Conservation (phyloP, 2,113 vertebrate genomes). For the Nycticebus coucang region DNA sequence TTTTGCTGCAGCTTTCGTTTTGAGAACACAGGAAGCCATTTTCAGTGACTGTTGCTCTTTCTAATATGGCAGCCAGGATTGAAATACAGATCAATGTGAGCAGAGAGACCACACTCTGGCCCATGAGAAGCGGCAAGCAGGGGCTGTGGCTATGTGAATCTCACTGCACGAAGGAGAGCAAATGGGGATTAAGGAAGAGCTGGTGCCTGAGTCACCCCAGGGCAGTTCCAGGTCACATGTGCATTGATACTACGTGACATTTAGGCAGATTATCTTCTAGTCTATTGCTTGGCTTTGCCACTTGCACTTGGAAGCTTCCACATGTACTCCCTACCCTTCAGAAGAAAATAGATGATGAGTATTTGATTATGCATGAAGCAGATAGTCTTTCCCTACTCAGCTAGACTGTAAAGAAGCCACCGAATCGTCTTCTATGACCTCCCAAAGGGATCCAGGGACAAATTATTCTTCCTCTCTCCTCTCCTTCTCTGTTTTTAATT, state of each 20-base stretch:
- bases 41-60: background rate
- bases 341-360: slow-evolving; percentile 84
- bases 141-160: background rate
- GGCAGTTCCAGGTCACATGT: slow-evolving; percentile 84
- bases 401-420: slow-evolving; percentile 40
- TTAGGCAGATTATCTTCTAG: slow-evolving; percentile 85
- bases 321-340: slow-evolving; percentile 80
- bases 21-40: background rate
- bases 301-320: slow-evolving; percentile 72
- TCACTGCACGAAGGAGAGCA: slow-evolving; percentile 56
- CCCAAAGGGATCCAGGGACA: background rate
- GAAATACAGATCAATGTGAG: background rate
- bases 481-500: background rate
- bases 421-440: background rate
- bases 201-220: slow-evolving; percentile 84
- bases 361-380: slow-evolving; percentile 69
- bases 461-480: background rate
- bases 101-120: background rate
- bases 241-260: slow-evolving; percentile 84
- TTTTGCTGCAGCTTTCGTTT: background rate
- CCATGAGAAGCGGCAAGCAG: background rate
- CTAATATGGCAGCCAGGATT: background rate
- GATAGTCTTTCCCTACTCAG: slow-evolving; percentile 25
- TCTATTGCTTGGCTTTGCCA: slow-evolving; percentile 69
- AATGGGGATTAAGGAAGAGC: slow-evolving; percentile 69